phyloP scores from a whole-genome alignment of 1,140 invertebrate genomes.

The Drosophila watanabei region DNA sequence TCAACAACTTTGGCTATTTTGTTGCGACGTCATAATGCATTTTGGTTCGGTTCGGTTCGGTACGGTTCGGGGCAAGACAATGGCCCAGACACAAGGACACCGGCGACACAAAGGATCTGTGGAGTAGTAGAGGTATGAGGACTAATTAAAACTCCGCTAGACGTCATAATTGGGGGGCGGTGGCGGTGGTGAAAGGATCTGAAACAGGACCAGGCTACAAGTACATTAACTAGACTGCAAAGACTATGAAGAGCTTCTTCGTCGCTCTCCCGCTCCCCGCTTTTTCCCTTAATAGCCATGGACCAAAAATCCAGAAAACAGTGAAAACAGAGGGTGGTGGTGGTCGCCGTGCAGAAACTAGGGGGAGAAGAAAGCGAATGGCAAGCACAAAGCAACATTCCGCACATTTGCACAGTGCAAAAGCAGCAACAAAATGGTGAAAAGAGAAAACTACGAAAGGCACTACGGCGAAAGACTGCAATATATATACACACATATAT shows the following conservation, averaged over 20 bases:
- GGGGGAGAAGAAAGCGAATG: slow-evolving; percentile 44
- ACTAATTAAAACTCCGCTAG: slow-evolving; percentile 77
- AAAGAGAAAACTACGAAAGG: slow-evolving; percentile 23
- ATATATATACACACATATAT: slow-evolving; percentile 39
- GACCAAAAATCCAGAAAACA: slow-evolving; percentile 53
- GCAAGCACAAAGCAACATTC: slow-evolving; percentile 65
- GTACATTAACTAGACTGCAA: slow-evolving; percentile 70
- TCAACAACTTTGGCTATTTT: slow-evolving; percentile 57
- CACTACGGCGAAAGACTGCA: slow-evolving; percentile 19
- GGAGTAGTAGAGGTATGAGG: slow-evolving; percentile 15
- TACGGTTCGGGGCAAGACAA: slow-evolving; percentile 59
- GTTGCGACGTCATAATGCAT: slow-evolving; percentile 49
- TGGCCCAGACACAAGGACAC: slow-evolving; percentile 55
- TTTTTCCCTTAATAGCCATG: slow-evolving; percentile 27
- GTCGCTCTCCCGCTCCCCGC: not conserved
- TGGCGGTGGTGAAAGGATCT: slow-evolving; percentile 30
- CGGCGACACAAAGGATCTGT: slow-evolving; percentile 32
- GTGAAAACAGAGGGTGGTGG: not conserved
- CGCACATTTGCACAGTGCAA: slow-evolving; percentile 68
- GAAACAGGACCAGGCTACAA: slow-evolving; percentile 47
- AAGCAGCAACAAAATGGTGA: slow-evolving; percentile 43
- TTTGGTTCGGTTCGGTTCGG: slow-evolving; percentile 36
- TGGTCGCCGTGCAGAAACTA: not conserved
- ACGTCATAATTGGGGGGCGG: slow-evolving; percentile 54
- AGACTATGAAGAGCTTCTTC: slow-evolving; percentile 45